Percentiles rank a stretch among this genome's conserved stretches.
Evolutionary conservation across 2,113 vertebrate species (phyloP).

Genomic region (Dissostichus mawsoni): DNA sequence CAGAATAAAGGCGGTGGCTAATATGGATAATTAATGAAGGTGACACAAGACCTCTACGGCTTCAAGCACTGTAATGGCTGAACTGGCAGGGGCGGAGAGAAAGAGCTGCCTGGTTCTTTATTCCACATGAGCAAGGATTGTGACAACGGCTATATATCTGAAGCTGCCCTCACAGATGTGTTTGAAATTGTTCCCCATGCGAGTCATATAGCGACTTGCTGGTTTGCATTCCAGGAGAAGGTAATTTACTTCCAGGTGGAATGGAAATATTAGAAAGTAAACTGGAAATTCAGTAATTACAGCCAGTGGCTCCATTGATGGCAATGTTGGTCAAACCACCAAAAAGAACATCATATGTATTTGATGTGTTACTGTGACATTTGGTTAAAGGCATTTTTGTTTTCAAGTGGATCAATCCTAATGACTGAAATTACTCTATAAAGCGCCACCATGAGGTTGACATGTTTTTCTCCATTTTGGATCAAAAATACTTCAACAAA

Average conservation of each 20-base stretch:
- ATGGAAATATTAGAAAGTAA: conserved; percentile 17
- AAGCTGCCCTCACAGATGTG: conserved; percentile 22
- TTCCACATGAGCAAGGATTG: conserved; percentile 62
- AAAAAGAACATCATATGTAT: not conserved
- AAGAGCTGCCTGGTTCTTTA: conserved; percentile 44
- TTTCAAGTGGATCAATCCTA: not conserved
- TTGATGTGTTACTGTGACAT: not conserved
- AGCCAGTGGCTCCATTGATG: not conserved
- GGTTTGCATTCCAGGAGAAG: conserved; percentile 52
- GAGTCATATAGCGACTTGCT: conserved; percentile 9
- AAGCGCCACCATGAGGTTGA: not conserved
- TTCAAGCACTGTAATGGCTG: conserved; percentile 58
- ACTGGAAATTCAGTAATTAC: conserved; percentile 26
- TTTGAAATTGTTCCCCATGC: conserved; percentile 40
- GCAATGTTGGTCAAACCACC: too few relatives aligned
- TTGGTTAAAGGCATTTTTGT: not conserved
- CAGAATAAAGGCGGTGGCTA: conserved; percentile 46
- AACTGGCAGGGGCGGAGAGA: conserved; percentile 44
- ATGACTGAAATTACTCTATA: not conserved
- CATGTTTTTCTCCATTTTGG: not conserved
- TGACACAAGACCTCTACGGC: conserved; percentile 55
- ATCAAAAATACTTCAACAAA: not conserved
- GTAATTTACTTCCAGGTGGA: conserved; percentile 51
- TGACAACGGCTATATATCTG: conserved; percentile 51
- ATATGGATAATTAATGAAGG: conserved; percentile 73